Conservation (phyloP, 92 coral and sea anemone genomes). For the Heteractis magnifica region DNA sequence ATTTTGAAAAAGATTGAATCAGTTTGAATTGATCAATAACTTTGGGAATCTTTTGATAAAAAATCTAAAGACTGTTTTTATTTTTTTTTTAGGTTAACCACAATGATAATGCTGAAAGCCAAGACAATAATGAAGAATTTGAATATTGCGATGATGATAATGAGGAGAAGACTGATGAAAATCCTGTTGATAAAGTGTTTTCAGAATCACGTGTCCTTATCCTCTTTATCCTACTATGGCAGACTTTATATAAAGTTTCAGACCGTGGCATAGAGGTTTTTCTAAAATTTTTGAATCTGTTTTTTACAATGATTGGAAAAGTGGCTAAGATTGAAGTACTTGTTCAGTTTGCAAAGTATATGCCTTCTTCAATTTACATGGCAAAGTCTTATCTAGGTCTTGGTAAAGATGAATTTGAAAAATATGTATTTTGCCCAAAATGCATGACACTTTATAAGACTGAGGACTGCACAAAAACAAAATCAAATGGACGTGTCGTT, state of each 20-base stretch:
- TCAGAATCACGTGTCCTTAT: slow-evolving; percentile 22
- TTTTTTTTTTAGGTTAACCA: too few species aligned
- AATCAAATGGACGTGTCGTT: slow-evolving; percentile 18
- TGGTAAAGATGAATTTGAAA: slow-evolving; percentile 35
- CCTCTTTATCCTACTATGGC: slow-evolving; percentile 41
- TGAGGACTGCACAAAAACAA: slow-evolving; percentile 14
- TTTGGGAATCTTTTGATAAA: too few species aligned
- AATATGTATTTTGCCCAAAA: slow-evolving; percentile 27
- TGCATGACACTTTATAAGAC: slow-evolving; percentile 22
- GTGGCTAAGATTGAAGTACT: slow-evolving; percentile 26
- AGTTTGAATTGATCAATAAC: too few species aligned
- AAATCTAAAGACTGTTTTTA: too few species aligned
- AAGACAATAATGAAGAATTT: neutral
- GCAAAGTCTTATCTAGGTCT: neutral
- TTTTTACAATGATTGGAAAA: slow-evolving; percentile 20
- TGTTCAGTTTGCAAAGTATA: slow-evolving; percentile 35
- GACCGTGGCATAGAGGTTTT: slow-evolving; percentile 35
- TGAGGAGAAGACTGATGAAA: neutral
- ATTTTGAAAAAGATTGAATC: too few species aligned
- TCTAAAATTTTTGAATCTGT: slow-evolving; percentile 28
- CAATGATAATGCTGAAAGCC: neutral
- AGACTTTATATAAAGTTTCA: slow-evolving; percentile 39
- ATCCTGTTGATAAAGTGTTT: neutral
- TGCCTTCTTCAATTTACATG: slow-evolving; percentile 37
- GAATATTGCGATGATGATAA: slow-evolving; percentile 5